phyloP scores from a whole-genome alignment of 2,113 vertebrate species.

The Hystrix brachyura region DNA sequence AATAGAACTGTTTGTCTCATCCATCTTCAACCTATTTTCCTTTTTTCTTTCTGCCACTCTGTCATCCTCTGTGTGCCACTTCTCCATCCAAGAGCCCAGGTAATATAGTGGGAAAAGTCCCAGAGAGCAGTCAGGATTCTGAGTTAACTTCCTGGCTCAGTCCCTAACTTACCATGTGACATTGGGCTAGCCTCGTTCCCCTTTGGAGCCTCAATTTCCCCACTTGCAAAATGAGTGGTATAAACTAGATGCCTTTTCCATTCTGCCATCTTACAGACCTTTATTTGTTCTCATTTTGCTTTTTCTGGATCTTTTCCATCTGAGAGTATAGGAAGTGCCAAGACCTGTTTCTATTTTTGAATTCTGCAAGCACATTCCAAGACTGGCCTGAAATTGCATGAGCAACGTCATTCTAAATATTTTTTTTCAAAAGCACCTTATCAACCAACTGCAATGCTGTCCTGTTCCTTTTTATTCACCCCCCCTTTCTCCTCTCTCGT shows the following conservation, averaged over 20 bases:
- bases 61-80: constrained; percentile 40
- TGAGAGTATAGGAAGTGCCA: constrained; percentile 83
- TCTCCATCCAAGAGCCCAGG: constrained; percentile 37
- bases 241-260: not conserved
- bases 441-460: constrained; percentile 85
- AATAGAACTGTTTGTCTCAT: constrained; percentile 73
- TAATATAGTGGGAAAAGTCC: constrained; percentile 26
- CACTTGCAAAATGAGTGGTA: not conserved
- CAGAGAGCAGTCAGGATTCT: not conserved
- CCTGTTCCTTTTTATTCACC: constrained; percentile 88
- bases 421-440: constrained; percentile 89
- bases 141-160: not conserved
- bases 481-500: constrained; percentile 86
- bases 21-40: constrained; percentile 76
- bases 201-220: constrained; percentile 20
- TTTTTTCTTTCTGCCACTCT: constrained; percentile 47
- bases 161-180: not conserved
- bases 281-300: constrained; percentile 70
- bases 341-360: constrained; percentile 86
- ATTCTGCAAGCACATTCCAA: constrained; percentile 86
- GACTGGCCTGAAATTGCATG: constrained; percentile 90
- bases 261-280: constrained; percentile 5
- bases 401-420: constrained; percentile 86
- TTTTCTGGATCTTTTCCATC: constrained; percentile 83
- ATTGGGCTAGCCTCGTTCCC: not conserved